Evolutionary conservation across 2,113 vertebrate species (phyloP), one percentile per base, ranked within the genome.

Genomic region (Strigops habroptila): DNA sequence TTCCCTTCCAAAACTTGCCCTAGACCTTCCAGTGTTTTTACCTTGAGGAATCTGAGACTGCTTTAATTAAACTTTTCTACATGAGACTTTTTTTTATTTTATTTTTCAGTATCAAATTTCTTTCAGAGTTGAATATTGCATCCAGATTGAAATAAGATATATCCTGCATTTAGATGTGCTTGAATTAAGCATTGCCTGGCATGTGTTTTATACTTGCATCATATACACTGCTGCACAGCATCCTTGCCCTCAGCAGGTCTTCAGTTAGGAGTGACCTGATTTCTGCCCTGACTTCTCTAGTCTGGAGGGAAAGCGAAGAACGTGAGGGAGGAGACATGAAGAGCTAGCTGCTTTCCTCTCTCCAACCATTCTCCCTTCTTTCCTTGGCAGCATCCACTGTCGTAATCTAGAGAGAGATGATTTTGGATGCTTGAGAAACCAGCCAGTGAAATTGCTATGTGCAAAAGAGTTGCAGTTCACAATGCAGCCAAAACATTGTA

Each of bases 401-500:
- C 2, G 1, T 4, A 30, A 73, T 18, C 22, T 41, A 18, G n/a
- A 30, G 12, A 18, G 7, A 27, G 25, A 13, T 44, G 23, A 10
- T 21, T 82, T n/a, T 13, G 60, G 41, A 7, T 3, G 7, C 16
- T 23, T 16, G 27, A 64, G n/a, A 37, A 88, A 64, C 3, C 35
- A 63, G 3, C 2, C 22, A 18, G 4, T 3, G 11, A 25, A 33
- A 21, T 2, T 24, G 30, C 30, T 19, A 37, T 2, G 13, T 52
- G 17, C 12, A 15, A 43, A 74, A 30, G 39, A 59, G 4, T 3
- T 28, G 37, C 15, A 35, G 39, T 2, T 39, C 9, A 0, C 7
- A n/a, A 7, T 15, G 10, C 18, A 30, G 31, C 6, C 37, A 71
- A 14, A 1, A 3, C 1, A 0, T 7, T 28, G 33, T 5, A 21